Percentiles rank a stretch among this genome's conserved stretches.
phyloP scores from a whole-genome alignment of 2,888 invertebrate species.

The Diarsia mendica region DNA sequence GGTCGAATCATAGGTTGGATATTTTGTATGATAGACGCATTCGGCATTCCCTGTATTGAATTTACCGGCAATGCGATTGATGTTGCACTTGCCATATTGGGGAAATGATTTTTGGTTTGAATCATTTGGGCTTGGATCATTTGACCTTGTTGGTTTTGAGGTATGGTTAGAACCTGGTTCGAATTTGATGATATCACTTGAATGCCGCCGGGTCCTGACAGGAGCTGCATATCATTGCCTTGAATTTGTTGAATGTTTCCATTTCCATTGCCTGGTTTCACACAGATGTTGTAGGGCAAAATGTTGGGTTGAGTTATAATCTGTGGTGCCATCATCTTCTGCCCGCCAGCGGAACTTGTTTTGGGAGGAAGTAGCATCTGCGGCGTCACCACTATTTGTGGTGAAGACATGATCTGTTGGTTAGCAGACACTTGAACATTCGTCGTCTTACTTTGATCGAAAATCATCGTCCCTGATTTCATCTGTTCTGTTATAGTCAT shows the following conservation, averaged over 20 bases:
- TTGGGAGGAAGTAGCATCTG: constrained; percentile 88
- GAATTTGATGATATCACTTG: constrained; percentile 89
- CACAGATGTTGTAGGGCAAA: constrained; percentile 88
- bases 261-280: constrained; percentile 84
- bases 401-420: constrained; percentile 86
- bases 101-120: constrained; percentile 88
- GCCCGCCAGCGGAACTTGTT: constrained; percentile 81
- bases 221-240: constrained; percentile 85
- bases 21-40: constrained; percentile 86
- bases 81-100: constrained; percentile 88
- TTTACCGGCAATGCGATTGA: constrained; percentile 88
- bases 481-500: constrained; percentile 89
- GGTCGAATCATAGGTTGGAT: constrained; percentile 89
- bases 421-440: constrained; percentile 87
- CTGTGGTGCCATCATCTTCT: constrained; percentile 86
- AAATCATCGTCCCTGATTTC: constrained; percentile 87
- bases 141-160: constrained; percentile 83
- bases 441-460: constrained; percentile 86
- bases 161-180: constrained; percentile 87
- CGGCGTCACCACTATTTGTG: constrained; percentile 88
- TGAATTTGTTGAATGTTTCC: constrained; percentile 86
- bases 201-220: constrained; percentile 86
- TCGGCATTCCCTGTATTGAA: constrained; percentile 87
- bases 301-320: constrained; percentile 86
- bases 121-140: constrained; percentile 78